These are phyloP conservation scores for Patella vulgata DNA, from an alignment of 1,140 invertebrate genomes.

Conservation along the genomic window DNA sequence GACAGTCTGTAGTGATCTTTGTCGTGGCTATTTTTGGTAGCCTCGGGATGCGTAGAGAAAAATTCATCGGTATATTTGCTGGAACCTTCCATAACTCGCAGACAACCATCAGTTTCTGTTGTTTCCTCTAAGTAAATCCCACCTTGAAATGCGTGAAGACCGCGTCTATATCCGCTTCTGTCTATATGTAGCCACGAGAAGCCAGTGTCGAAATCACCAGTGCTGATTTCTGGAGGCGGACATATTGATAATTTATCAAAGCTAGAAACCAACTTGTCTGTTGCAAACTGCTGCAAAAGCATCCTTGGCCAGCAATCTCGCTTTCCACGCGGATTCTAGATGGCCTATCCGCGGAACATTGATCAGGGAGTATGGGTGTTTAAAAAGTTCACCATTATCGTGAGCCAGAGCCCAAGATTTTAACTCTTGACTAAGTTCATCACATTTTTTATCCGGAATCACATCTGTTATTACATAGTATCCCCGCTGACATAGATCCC, in stretches of 20 bases:
- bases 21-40: slow-evolving; percentile 4
- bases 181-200: slow-evolving; percentile 27
- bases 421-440: slow-evolving; percentile 17
- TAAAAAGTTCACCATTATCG: slow-evolving; percentile 2
- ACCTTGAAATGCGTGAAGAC: slow-evolving; percentile 36
- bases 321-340: slow-evolving; percentile 11
- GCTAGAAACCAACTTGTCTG: slow-evolving; percentile 5
- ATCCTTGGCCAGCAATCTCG: slow-evolving; percentile 4
- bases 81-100: slow-evolving; percentile 36
- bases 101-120: slow-evolving; percentile 22
- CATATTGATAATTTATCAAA: slow-evolving; percentile 13
- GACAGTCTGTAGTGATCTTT: slow-evolving; percentile 21
- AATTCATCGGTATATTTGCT: slow-evolving; percentile 31
- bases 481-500: slow-evolving; percentile 23
- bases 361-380: not conserved
- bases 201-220: slow-evolving; percentile 5
- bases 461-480: slow-evolving; percentile 26
- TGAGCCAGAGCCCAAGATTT: slow-evolving; percentile 18
- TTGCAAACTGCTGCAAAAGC: slow-evolving; percentile 16
- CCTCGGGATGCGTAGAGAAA: slow-evolving; percentile 14
- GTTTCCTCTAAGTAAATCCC: slow-evolving; percentile 34
- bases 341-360: slow-evolving; percentile 4
- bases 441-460: slow-evolving; percentile 19
- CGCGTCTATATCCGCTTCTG: slow-evolving; percentile 20
- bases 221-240: slow-evolving; percentile 1